Conservation (phyloP, 2,888 invertebrate genomes). For the Tenthredo notha region DNA sequence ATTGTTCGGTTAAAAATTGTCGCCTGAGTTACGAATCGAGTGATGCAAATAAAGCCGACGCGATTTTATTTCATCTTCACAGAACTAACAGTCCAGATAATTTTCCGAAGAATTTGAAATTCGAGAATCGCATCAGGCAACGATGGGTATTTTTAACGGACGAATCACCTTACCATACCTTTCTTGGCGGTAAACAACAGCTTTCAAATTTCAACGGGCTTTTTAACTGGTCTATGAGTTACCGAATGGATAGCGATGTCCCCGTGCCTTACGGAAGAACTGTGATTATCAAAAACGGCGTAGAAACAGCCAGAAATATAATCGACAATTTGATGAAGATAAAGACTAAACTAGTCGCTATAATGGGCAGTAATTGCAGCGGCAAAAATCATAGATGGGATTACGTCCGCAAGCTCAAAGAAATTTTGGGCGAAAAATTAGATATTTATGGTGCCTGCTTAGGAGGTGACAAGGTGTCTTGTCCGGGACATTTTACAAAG, state of each 20-base stretch:
- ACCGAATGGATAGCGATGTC: slow-evolving; percentile 83
- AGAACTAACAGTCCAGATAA: slow-evolving; percentile 77
- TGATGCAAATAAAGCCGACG: slow-evolving; percentile 81
- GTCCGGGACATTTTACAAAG: slow-evolving; percentile 82
- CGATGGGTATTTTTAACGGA: slow-evolving; percentile 87
- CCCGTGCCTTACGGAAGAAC: slow-evolving; percentile 85
- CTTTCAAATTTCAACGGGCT: slow-evolving; percentile 80
- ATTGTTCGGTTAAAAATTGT: slow-evolving; percentile 84
- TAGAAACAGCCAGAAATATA: background rate
- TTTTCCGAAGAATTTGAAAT: slow-evolving; percentile 79
- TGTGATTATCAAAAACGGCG: slow-evolving; percentile 67
- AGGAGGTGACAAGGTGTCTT: slow-evolving; percentile 79
- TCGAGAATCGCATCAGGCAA: slow-evolving; percentile 75
- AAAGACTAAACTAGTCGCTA: slow-evolving; percentile 78
- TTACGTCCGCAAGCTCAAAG: slow-evolving; percentile 81
- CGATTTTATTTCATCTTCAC: slow-evolving; percentile 84
- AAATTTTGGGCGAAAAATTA: slow-evolving; percentile 80
- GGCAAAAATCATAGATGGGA: slow-evolving; percentile 79
- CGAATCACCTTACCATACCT: slow-evolving; percentile 84
- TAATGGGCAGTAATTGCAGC: slow-evolving; percentile 83
- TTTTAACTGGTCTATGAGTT: slow-evolving; percentile 89
- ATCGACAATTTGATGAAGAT: slow-evolving; percentile 61
- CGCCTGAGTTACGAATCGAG: slow-evolving; percentile 80
- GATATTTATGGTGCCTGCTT: slow-evolving; percentile 82
- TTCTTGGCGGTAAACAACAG: slow-evolving; percentile 76